These are phyloP conservation scores for Magallana ariakensis DNA, from an alignment of 1,140 invertebrate genomes.

Conservation along the genomic window DNA sequence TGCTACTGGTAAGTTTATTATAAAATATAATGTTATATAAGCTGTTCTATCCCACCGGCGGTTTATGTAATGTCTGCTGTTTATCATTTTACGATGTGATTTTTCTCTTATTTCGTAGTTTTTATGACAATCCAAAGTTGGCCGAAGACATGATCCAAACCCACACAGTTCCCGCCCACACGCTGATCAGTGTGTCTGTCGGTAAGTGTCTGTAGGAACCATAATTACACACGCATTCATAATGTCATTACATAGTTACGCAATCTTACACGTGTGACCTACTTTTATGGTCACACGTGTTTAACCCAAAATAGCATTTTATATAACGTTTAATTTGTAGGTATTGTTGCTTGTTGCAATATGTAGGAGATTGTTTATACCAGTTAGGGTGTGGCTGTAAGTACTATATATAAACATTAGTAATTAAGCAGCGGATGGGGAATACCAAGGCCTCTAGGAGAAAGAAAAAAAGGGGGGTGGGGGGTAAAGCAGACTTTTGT, in stretches of 20 bases:
- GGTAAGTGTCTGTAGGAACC: slow-evolving; percentile 61
- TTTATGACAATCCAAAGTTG: slow-evolving; percentile 66
- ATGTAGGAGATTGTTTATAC: no score
- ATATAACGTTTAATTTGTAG: no score
- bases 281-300: background rate
- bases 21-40: background rate
- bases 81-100: background rate
- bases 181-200: slow-evolving; percentile 64
- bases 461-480: no score
- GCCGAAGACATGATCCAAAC: slow-evolving; percentile 70
- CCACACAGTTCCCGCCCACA: slow-evolving; percentile 61
- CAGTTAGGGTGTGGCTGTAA: no score
- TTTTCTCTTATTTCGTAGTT: slow-evolving; percentile 62
- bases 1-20: slow-evolving; percentile 71
- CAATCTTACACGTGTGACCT: slow-evolving; percentile 32
- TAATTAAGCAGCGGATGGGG: no score
- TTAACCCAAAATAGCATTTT: background rate
- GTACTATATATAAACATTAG: no score
- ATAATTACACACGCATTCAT: background rate
- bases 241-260: slow-evolving; percentile 17
- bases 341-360: no score
- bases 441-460: no score
- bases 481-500: no score
- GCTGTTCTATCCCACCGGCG: background rate
- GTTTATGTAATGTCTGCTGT: background rate